These are phyloP conservation scores for Crocuta crocuta DNA, from an alignment of 2,113 vertebrate genomes.

Conservation along the genomic window DNA sequence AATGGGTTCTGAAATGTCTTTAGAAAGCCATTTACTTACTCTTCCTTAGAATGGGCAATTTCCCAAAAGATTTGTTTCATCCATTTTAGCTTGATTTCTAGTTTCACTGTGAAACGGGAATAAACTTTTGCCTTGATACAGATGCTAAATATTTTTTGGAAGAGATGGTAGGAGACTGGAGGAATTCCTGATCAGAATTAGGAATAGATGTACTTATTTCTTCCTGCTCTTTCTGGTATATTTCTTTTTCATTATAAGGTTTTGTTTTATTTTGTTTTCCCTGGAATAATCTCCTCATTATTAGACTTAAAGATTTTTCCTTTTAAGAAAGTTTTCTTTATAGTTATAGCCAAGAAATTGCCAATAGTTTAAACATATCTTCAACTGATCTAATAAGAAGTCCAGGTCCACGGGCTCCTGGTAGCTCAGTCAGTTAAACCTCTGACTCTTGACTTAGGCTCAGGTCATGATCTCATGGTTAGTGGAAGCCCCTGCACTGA, in stretches of 20 bases:
- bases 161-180: not conserved
- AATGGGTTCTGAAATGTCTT: not conserved
- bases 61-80: not conserved
- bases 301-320: not conserved
- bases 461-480: too few species aligned
- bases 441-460: too few species aligned
- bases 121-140: not conserved
- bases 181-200: not conserved
- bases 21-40: not conserved
- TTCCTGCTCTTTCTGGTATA: not conserved
- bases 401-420: not conserved
- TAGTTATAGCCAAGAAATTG: not conserved
- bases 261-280: constrained; percentile 44
- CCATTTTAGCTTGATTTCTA: not conserved
- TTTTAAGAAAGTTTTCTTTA: constrained; percentile 2
- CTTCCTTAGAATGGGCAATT: not conserved
- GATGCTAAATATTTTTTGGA: not conserved
- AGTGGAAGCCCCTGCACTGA: too few species aligned
- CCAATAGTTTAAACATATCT: constrained; percentile 12
- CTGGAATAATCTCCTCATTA: not conserved
- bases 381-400: not conserved
- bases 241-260: not conserved
- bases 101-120: not conserved
- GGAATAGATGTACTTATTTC: not conserved
- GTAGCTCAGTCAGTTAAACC: too few species aligned